A percentile compares a stretch with the other conserved stretches of the same genome.
Conservation (phyloP, 2,888 invertebrate species). For the Entomobrya proxima region DNA sequence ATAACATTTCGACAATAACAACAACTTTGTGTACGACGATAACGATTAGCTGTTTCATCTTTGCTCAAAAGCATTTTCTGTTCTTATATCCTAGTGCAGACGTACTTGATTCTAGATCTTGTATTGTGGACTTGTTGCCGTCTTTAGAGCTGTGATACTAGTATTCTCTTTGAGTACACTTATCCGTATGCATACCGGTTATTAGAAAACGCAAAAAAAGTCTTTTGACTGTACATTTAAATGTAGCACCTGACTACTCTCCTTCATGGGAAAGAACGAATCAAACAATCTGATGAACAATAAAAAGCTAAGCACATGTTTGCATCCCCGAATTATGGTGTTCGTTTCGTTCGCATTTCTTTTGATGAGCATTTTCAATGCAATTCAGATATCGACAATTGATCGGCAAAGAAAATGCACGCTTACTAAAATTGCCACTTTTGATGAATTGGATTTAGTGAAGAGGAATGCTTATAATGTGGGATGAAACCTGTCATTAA, state of each 20-base stretch:
- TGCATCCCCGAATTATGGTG: background rate
- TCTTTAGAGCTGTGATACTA: background rate
- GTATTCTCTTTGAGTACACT: slow-evolving; percentile 3
- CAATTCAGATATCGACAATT: background rate
- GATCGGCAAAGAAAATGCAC: background rate
- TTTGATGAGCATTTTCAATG: background rate
- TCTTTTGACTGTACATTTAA: background rate
- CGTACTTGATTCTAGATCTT: background rate
- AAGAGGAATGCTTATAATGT: slow-evolving; percentile 9
- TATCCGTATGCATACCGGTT: slow-evolving; percentile 38
- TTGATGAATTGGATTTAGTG: background rate
- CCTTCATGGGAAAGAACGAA: background rate
- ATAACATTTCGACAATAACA: slow-evolving; percentile 23
- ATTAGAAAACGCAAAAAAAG: slow-evolving; percentile 20
- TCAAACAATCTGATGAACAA: background rate
- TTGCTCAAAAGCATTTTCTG: background rate
- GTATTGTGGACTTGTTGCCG: background rate
- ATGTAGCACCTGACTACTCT: background rate
- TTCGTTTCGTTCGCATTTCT: background rate
- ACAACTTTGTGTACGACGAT: slow-evolving; percentile 4
- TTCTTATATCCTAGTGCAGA: background rate
- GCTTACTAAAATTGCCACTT: slow-evolving; percentile 32
- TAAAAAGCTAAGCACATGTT: background rate
- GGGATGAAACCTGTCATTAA: slow-evolving; percentile 51
- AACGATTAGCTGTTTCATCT: background rate